Base-by-base conservation (phyloP, 92 coral and sea anemone species). In the Zoanthus solanderi region DNA sequence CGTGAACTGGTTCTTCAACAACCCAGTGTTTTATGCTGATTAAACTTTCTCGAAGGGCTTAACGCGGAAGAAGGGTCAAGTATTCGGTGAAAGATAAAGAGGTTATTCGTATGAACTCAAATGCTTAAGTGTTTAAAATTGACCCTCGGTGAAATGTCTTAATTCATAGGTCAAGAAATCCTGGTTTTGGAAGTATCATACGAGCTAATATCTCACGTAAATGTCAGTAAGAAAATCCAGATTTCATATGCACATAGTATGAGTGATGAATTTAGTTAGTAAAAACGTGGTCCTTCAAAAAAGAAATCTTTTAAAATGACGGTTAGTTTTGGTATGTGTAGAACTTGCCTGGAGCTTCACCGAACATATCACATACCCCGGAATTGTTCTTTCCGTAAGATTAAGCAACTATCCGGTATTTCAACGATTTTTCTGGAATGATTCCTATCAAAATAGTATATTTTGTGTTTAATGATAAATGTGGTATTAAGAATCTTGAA, bases 111-210 rank as follows among this genome's bases (percentile, higher is more conserved):
- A 17, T 80, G 85, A n/a, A 69, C 61, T 37, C 44, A 13, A 81
- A 81, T 18, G 30, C 67, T 81, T 75, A 65, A 77, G 85, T 81
- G 85, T 63, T 81, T 66, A 23, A 81, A 81, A 81, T 66, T 81
- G 85, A 66, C 85, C 85, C 75, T 34, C 66, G 44, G 61, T 81
- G 75, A 66, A 65, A 66, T 47, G 6, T 8, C 53, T 14, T 54
- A 77, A 77, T 54, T 77, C 47, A n/a, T 54, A 47, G 75, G 75
- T 81, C 85, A 81, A 81, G 57, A 67, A 65, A 15, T 29, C 12
- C 45, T 47, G 45, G 31, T 67, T 46, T 66, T 63, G 23, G 44
- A 45, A 34, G 45, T 65, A 23, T 23, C 45, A 29, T 23, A 47
- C 53, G 29, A 45, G 37, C 13, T 3, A 60, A 37, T 16, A 5